Percentiles rank a stretch among this genome's conserved stretches.
phyloP scores from a whole-genome alignment of 2,113 vertebrate species.

The Reinhardtius hippoglossoides region DNA sequence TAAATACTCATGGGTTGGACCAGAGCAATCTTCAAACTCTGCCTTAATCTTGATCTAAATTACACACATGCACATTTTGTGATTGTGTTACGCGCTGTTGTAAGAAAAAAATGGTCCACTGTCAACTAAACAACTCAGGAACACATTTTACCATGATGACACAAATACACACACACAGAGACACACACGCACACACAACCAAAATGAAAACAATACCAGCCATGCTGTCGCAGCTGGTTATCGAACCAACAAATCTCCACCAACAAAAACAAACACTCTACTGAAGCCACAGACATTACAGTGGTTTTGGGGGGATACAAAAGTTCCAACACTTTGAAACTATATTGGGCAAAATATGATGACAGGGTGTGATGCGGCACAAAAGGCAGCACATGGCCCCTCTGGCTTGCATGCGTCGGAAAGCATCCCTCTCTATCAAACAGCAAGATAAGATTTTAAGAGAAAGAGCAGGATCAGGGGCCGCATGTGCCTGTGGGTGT shows the following conservation, averaged over 20 bases:
- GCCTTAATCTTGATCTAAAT: too few species aligned
- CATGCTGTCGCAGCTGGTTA: constrained; percentile 6
- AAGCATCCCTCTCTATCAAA: constrained; percentile 53
- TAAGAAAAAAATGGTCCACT: neutral
- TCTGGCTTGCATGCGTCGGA: constrained; percentile 52
- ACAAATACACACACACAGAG: neutral
- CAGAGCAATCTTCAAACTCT: too few species aligned
- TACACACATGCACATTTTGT: neutral
- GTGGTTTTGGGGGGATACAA: neutral
- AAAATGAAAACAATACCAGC: neutral
- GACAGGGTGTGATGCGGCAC: constrained; percentile 48
- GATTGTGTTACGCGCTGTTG: neutral
- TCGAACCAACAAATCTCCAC: constrained; percentile 27
- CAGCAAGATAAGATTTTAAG: constrained; percentile 51
- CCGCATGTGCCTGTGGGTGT: constrained; percentile 45
- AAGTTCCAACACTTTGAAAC: constrained; percentile 27
- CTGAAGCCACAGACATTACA: constrained; percentile 1
- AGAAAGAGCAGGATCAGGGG: constrained; percentile 54
- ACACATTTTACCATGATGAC: neutral
- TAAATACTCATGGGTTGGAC: neutral
- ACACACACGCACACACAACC: neutral
- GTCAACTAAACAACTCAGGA: too few species aligned
- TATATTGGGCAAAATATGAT: constrained; percentile 25
- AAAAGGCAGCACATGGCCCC: constrained; percentile 41
- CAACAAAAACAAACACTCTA: constrained; percentile 11